Percentiles rank a stretch among this genome's conserved stretches.
Evolutionary conservation across 2,888 invertebrate species (phyloP).

Genomic region (Stenotaenia linearis): DNA sequence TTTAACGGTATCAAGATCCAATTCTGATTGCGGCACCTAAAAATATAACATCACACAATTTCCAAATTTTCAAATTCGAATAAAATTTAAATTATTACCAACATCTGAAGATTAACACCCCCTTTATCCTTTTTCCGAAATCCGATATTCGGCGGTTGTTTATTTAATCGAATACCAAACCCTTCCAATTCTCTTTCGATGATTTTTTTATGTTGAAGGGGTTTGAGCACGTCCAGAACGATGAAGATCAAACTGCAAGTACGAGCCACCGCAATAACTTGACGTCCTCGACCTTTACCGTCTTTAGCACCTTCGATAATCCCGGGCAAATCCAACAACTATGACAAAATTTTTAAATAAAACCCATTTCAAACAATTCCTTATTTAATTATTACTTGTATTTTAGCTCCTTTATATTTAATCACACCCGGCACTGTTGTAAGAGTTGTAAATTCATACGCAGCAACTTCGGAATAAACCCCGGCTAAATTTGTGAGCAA

Average conservation of each 20-base stretch:
- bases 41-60: not conserved
- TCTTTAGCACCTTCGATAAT: conserved; percentile 99
- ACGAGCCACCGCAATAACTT: conserved; percentile 97
- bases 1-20: conserved; percentile 91
- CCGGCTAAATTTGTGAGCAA: conserved; percentile 95
- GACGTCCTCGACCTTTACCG: conserved; percentile 96
- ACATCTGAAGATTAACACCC: conserved; percentile 88
- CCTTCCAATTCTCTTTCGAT: conserved; percentile 98
- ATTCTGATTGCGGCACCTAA: conserved; percentile 78
- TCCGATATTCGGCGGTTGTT: conserved; percentile 93
- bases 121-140: conserved; percentile 98
- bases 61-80: not conserved
- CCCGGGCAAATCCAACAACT: conserved; percentile 96
- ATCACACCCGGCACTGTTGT: conserved; percentile 99
- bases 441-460: conserved; percentile 98
- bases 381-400: conserved; percentile 77
- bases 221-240: conserved; percentile 94
- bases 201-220: conserved; percentile 89
- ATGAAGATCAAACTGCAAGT: conserved; percentile 98
- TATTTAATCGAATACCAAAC: conserved; percentile 90
- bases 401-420: conserved; percentile 97
- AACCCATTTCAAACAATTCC: too few relatives aligned
- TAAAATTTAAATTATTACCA: conserved; percentile 55
- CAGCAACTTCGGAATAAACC: conserved; percentile 98
- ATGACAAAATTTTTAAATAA: too few relatives aligned